phyloP scores from a whole-genome alignment of 2,888 invertebrate genomes.

The Agonopterix arenella region DNA sequence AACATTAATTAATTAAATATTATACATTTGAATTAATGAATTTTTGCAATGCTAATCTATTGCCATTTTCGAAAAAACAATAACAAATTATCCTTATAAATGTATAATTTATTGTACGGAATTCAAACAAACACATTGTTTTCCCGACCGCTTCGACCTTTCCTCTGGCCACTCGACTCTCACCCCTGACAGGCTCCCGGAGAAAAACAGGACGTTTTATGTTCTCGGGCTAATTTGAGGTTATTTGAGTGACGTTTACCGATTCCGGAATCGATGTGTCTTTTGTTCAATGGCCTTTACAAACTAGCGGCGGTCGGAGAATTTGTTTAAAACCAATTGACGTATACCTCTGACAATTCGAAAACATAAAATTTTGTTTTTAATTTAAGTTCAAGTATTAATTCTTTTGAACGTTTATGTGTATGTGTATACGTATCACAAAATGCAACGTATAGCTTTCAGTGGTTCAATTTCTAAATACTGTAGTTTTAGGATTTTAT shows the following conservation, averaged over 20 bases:
- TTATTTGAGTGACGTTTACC: constrained; percentile 34
- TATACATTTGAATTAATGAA: too few relatives aligned
- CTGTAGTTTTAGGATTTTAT: too few relatives aligned
- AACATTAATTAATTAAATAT: too few relatives aligned
- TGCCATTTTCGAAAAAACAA: too few relatives aligned
- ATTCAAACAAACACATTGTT: background rate
- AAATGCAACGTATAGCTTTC: constrained; percentile 3
- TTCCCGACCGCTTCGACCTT: background rate
- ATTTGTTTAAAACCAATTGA: too few relatives aligned
- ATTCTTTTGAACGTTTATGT: background rate
- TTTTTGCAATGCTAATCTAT: too few relatives aligned
- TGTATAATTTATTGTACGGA: background rate
- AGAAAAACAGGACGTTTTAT: constrained; percentile 45
- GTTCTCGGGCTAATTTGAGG: constrained; percentile 54
- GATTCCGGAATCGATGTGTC: constrained; percentile 30
- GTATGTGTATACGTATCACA: background rate
- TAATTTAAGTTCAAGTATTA: too few relatives aligned
- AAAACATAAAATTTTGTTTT: too few relatives aligned
- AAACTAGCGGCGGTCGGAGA: too few relatives aligned
- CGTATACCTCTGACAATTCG: too few relatives aligned
- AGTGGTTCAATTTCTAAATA: too few relatives aligned
- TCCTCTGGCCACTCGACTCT: constrained; percentile 32
- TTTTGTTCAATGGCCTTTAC: constrained; percentile 19
- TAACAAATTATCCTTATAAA: too few relatives aligned
- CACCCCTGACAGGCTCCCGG: constrained; percentile 40